Base-by-base conservation (phyloP, 2,888 invertebrate species). In the Ischnus inquisitorius region DNA sequence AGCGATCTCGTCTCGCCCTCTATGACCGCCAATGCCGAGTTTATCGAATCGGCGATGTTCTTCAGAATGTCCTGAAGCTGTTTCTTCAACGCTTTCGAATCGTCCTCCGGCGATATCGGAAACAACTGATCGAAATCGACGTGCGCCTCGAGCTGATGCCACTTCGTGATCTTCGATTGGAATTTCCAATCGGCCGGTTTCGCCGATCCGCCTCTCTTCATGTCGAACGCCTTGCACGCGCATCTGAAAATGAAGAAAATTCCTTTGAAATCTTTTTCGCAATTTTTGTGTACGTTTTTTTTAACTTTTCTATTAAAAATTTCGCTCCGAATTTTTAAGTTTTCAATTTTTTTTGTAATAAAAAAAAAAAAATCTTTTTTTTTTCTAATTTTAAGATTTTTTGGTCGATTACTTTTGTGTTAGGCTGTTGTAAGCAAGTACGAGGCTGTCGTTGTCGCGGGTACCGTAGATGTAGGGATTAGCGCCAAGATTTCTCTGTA, bases 101-200 rank as follows among this genome's bases (percentile, higher is more conserved):
- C 95, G 93, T 94, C 94, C 84, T 95, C 95, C 88, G 95, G 94
- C 48, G 95, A 95, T 85, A 97, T 95, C 72, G 97, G 96, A 91
- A 97, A 96, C 14, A 96, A 93, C 88, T 96, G 96, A 93, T 98
- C 96, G 91, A 98, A 94, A 88, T 97, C 96, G 90, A 97, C 96
- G 88, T 95, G 95, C 86, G 97, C 96, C 90, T 97, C 96, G 28
- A 98, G 92, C 86, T 96, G 95, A 87, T 96, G 95, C 97, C 98
- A 98, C 85, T 95, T 96, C 25, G 96, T 96, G 1, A 95, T 92
- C 90, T 96, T 96, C 0, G 96, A 94, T 87, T 96, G 94, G 91
- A 97, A 96, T 91, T 97, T 98, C 95, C 97, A 96, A 28, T 98
- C 97, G 34, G 96, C 96, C 10, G 96, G 96, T 87, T 95, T 96